Conservation (phyloP, 92 coral and sea anemone species). For the Phenganax marumi region DNA sequence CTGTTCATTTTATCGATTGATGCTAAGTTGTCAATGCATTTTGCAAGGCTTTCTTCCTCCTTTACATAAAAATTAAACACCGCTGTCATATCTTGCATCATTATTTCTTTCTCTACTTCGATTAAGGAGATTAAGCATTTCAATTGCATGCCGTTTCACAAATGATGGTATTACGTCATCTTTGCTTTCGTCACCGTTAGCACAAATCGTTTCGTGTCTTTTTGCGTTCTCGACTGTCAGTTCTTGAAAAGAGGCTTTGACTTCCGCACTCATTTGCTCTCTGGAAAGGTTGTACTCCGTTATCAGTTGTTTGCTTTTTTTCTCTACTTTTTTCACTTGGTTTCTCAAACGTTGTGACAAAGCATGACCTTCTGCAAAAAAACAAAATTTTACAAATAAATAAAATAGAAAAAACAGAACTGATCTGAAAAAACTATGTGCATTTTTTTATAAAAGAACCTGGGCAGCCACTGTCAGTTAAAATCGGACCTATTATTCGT, state of each 20-base stretch:
- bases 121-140: background rate
- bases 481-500: too few relatives aligned
- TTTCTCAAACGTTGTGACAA: background rate
- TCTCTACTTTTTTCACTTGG: background rate
- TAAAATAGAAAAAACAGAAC: too few relatives aligned
- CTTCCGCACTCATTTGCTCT: background rate
- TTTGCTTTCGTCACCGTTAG: background rate
- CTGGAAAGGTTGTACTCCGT: background rate
- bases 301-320: conserved; percentile 9
- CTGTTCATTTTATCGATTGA: background rate
- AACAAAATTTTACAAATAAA: too few relatives aligned
- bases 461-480: too few relatives aligned
- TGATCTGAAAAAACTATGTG: too few relatives aligned
- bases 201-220: background rate
- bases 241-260: background rate
- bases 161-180: conserved; percentile 13
- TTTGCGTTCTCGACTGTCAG: background rate
- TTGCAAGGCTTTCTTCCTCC: background rate
- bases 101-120: conserved; percentile 1
- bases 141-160: conserved; percentile 17
- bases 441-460: too few relatives aligned
- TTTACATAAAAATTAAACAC: background rate
- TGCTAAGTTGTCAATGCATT: background rate
- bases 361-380: too few relatives aligned
- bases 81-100: background rate